Evolutionary conservation across 1,140 invertebrate genomes (phyloP).

Genomic region (Philopotamus ludificatus): DNA sequence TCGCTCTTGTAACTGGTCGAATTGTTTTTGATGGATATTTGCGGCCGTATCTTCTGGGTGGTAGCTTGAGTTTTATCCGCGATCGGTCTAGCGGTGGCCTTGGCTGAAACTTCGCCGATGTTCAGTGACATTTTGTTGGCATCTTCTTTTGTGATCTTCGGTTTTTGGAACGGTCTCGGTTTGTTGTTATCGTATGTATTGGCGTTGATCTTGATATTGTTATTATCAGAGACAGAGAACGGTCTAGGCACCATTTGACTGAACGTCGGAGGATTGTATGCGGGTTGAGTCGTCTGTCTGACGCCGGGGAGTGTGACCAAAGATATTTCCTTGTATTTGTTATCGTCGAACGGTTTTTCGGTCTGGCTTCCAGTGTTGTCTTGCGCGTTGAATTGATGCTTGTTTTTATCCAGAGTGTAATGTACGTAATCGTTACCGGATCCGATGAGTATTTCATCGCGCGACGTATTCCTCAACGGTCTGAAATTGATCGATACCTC

Average conservation of each 20-base stretch:
- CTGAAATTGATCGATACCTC: slow-evolving; percentile 33
- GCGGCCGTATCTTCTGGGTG: slow-evolving; percentile 37
- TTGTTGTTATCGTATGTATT: slow-evolving; percentile 8
- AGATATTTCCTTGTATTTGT: slow-evolving; percentile 43
- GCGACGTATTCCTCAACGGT: slow-evolving; percentile 31
- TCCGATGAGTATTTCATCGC: slow-evolving; percentile 32
- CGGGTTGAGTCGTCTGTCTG: slow-evolving; percentile 24
- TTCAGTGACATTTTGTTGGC: slow-evolving; percentile 50
- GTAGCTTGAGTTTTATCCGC: neutral
- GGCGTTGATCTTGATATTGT: slow-evolving; percentile 12
- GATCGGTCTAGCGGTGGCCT: neutral
- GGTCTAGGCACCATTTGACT: slow-evolving; percentile 50
- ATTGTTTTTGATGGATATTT: slow-evolving; percentile 43
- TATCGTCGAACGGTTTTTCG: slow-evolving; percentile 51
- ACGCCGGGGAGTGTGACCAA: slow-evolving; percentile 32
- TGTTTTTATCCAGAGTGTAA: slow-evolving; percentile 24
- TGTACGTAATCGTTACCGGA: slow-evolving; percentile 36
- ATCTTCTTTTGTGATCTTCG: slow-evolving; percentile 9
- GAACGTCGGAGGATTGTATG: slow-evolving; percentile 28
- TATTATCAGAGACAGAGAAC: slow-evolving; percentile 47
- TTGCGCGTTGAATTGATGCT: slow-evolving; percentile 39
- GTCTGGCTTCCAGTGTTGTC: slow-evolving; percentile 52
- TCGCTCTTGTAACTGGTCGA: slow-evolving; percentile 44
- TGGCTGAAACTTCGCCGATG: slow-evolving; percentile 47
- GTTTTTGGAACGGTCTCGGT: slow-evolving; percentile 39